phyloP scores from a whole-genome alignment of 2,113 vertebrate genomes.

The Nibea coibor region DNA sequence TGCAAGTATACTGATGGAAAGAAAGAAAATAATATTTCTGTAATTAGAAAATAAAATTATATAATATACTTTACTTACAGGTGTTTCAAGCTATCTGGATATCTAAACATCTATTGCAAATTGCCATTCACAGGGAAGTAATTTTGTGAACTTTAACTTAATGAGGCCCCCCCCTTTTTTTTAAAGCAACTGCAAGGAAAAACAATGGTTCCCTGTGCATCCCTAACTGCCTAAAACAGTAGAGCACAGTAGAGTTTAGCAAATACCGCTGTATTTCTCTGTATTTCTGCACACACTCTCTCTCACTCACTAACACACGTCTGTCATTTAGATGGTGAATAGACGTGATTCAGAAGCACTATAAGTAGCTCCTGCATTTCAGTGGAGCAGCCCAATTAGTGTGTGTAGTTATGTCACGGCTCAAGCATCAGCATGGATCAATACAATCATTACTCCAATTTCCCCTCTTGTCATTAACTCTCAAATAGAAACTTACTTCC shows the following conservation, averaged over 20 bases:
- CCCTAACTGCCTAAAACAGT: neutral
- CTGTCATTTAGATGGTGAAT: constrained; percentile 43
- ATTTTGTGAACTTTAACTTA: neutral
- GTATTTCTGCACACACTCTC: neutral
- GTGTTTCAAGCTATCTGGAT: neutral
- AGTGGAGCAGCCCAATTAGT: constrained; percentile 68
- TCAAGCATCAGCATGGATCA: constrained; percentile 68
- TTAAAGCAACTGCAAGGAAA: neutral
- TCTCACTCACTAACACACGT: constrained; percentile 15
- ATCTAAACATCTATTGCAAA: neutral
- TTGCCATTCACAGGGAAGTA: neutral
- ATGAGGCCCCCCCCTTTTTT: neutral
- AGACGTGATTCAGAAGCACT: constrained; percentile 55
- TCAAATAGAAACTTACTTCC: constrained; percentile 40
- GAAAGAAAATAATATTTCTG: neutral
- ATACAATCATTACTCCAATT: constrained; percentile 75
- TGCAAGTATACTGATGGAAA: neutral
- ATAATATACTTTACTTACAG: neutral
- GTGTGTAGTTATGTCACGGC: constrained; percentile 66
- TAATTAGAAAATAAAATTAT: neutral
- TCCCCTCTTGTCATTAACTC: constrained; percentile 63
- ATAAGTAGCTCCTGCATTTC: constrained; percentile 57
- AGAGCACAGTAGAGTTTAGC: neutral
- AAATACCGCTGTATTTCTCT: neutral
- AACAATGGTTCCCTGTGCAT: no score